Evolutionary conservation across 2,888 invertebrate genomes (phyloP).

Genomic region (Lissonota sp.): DNA sequence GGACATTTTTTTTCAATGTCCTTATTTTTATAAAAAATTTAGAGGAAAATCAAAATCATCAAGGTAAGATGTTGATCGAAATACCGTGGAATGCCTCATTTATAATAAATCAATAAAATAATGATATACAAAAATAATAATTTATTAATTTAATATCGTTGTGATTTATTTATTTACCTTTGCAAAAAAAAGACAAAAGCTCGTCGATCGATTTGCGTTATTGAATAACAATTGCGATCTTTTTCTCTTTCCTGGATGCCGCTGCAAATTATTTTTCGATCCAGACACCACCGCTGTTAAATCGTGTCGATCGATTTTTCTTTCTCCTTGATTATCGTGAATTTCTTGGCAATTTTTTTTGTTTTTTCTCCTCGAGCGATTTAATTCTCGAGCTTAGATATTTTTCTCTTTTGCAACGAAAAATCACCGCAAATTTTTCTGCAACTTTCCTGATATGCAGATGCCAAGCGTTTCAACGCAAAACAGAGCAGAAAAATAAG

Average conservation of each 20-base stretch:
- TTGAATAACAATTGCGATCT: slow-evolving; percentile 64
- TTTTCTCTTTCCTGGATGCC: background rate
- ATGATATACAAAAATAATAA: too few species aligned
- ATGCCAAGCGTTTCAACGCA: slow-evolving; percentile 27
- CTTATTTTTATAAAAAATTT: too few species aligned
- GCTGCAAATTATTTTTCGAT: background rate
- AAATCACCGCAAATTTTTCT: slow-evolving; percentile 23
- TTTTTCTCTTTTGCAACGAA: slow-evolving; percentile 32
- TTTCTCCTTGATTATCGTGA: slow-evolving; percentile 27
- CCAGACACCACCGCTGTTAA: slow-evolving; percentile 3
- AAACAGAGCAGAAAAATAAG: slow-evolving; percentile 8
- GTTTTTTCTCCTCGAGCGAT: slow-evolving; percentile 24
- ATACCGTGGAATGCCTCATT: too few species aligned
- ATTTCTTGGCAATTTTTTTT: slow-evolving; percentile 30
- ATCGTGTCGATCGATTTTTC: slow-evolving; percentile 14
- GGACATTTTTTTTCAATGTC: too few species aligned
- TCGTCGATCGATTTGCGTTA: slow-evolving; percentile 51
- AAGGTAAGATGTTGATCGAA: too few species aligned
- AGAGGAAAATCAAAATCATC: too few species aligned
- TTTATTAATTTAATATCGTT: too few species aligned
- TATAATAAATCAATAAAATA: too few species aligned
- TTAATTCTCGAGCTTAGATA: background rate
- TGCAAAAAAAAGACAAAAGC: slow-evolving; percentile 62
- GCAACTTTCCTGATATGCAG: slow-evolving; percentile 26
- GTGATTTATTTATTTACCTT: slow-evolving; percentile 59